Evolutionary conservation across 2,797 vertebrate genomes (phyloP).

Genomic region (Nyctibius grandis): DNA sequence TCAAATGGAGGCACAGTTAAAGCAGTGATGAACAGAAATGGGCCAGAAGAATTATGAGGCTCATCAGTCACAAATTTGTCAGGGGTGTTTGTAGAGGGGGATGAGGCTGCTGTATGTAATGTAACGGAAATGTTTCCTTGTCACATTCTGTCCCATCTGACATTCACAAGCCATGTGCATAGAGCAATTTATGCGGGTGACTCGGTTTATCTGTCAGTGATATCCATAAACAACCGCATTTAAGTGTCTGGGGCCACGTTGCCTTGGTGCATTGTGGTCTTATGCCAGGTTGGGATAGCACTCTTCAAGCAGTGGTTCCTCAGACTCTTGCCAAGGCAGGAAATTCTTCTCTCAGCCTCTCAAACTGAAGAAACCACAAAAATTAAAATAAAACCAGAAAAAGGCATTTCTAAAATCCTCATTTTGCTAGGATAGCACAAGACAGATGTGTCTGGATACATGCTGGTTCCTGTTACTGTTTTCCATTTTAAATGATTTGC

Average conservation of each 20-base stretch:
- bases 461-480: background rate
- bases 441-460: background rate
- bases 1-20: background rate
- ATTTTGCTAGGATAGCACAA: background rate
- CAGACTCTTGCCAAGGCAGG: background rate
- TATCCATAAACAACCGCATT: background rate
- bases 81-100: background rate
- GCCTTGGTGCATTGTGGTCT: background rate
- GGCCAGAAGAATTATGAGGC: background rate
- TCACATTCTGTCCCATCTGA: background rate
- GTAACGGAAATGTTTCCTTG: background rate
- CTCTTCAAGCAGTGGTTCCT: background rate
- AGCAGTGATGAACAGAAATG: background rate
- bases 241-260: background rate
- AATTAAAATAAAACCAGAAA: background rate
- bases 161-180: fast-evolving
- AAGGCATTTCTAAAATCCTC: background rate
- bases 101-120: background rate
- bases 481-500: background rate
- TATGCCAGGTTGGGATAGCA: background rate
- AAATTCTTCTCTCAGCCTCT: background rate
- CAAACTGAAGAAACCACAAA: background rate
- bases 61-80: background rate
- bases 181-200: background rate
- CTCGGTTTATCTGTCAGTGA: background rate